Evolutionary conservation across 2,888 invertebrate species (phyloP).

Genomic region (Slavum lentiscoides): DNA sequence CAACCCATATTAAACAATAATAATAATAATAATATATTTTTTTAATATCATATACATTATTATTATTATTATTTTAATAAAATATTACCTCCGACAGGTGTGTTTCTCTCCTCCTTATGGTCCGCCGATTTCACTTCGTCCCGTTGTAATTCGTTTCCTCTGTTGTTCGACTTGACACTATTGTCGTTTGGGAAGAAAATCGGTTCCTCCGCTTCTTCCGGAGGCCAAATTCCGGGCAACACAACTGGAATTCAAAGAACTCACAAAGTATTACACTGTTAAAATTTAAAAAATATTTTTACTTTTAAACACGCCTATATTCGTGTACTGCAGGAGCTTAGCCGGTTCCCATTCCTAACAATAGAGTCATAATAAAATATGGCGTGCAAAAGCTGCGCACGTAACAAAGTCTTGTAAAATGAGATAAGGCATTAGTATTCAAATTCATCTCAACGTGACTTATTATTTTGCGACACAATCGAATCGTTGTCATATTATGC

Average conservation of each 20-base stretch:
- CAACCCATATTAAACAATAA: neutral
- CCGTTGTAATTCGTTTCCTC: conserved; percentile 43
- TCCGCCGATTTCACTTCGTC: conserved; percentile 47
- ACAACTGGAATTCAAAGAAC: conserved; percentile 25
- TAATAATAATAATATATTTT: neutral
- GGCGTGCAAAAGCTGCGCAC: neutral
- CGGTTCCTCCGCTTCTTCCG: conserved; percentile 47
- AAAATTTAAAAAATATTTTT: conserved; percentile 2
- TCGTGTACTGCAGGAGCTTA: neutral
- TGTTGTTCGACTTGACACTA: conserved; percentile 49
- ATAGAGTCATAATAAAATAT: neutral
- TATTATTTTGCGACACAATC: conserved; percentile 8
- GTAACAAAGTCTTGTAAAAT: neutral
- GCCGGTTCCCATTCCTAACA: neutral
- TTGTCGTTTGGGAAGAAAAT: conserved; percentile 42
- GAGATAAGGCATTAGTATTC: neutral
- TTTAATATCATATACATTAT: no score
- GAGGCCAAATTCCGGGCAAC: conserved; percentile 36
- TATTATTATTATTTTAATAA: neutral
- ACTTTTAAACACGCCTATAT: neutral
- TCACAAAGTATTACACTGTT: neutral
- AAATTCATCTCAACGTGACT: neutral
- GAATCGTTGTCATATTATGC: neutral
- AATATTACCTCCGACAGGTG: conserved; percentile 42
- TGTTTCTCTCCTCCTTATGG: conserved; percentile 47